Conservation (phyloP, 2,888 invertebrate genomes). For the Macroteleia sp. region DNA sequence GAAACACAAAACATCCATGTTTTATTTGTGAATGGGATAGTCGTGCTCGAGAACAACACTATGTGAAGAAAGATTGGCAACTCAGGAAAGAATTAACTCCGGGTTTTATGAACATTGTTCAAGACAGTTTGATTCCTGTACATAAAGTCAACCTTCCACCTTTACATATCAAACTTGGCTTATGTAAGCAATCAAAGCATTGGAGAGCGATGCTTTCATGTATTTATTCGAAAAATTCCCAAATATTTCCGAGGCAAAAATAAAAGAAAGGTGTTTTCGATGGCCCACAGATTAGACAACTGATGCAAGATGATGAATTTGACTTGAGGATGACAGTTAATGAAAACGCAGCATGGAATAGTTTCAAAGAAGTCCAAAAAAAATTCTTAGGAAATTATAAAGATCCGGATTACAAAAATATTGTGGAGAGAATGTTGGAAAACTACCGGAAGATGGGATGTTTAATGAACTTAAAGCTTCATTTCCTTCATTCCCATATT, state of each 20-base stretch:
- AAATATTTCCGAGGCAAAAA: constrained; percentile 66
- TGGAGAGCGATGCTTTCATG: neutral
- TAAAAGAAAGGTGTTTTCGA: constrained; percentile 71
- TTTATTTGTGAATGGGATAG: constrained; percentile 53
- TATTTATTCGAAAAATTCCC: constrained; percentile 29
- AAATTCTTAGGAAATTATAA: constrained; percentile 23
- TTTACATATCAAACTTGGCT: too few species aligned
- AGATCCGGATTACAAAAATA: constrained; percentile 1
- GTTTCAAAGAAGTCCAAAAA: constrained; percentile 15
- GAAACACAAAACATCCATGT: constrained; percentile 48
- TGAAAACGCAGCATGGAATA: constrained; percentile 50
- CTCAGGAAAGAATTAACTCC: too few species aligned
- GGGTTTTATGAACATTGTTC: too few species aligned
- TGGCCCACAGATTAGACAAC: constrained; percentile 67
- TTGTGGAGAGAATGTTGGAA: constrained; percentile 3
- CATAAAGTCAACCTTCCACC: too few species aligned
- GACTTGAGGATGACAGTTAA: constrained; percentile 15
- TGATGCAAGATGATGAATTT: neutral
- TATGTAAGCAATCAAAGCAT: too few species aligned
- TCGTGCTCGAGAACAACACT: too few species aligned
- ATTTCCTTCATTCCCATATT: constrained; percentile 15
- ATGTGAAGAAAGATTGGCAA: too few species aligned
- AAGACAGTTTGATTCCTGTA: too few species aligned
- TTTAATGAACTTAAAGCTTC: constrained; percentile 9
- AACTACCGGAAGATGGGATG: constrained; percentile 6